These are phyloP conservation scores for Busseola fusca DNA, from an alignment of 2,888 invertebrate species.

Conservation along the genomic window DNA sequence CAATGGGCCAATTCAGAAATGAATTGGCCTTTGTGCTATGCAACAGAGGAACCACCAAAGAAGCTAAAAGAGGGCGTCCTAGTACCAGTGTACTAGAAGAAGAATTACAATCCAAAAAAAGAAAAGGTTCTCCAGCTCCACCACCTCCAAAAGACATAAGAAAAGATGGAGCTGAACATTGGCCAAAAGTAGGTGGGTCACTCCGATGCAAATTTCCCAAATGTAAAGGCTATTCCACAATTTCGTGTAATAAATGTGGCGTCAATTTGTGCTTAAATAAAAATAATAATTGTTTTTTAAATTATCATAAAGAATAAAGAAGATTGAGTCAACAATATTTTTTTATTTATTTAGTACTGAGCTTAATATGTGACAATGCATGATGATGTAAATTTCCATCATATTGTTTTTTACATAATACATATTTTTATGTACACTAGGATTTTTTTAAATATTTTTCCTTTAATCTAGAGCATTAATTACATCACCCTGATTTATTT, in stretches of 20 bases:
- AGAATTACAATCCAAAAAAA: conserved; percentile 67
- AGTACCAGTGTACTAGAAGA: conserved; percentile 68
- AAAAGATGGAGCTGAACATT: conserved; percentile 71
- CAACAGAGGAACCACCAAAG: conserved; percentile 69
- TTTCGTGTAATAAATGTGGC: conserved; percentile 68
- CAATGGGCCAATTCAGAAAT: conserved; percentile 2
- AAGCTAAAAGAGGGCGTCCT: conserved; percentile 69
- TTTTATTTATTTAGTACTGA: too few relatives aligned
- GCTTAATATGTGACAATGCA: too few relatives aligned
- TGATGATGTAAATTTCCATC: too few relatives aligned
- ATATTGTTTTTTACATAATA: too few relatives aligned
- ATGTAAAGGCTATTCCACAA: conserved; percentile 72
- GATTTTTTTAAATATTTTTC: too few relatives aligned
- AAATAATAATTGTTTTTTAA: conserved; percentile 60
- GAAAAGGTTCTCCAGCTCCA: conserved; percentile 68
- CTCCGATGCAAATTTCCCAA: conserved; percentile 71
- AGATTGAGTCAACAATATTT: too few relatives aligned
- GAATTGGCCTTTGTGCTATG: conserved; percentile 64
- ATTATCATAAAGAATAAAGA: conserved; percentile 27
- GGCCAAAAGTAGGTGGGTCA: conserved; percentile 71
- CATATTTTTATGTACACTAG: too few relatives aligned
- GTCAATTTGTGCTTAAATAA: conserved; percentile 68
- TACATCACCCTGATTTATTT: too few relatives aligned
- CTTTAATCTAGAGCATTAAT: too few relatives aligned
- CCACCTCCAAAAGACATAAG: conserved; percentile 72